Evolutionary conservation across 2,888 invertebrate species (phyloP).

Genomic region (Agelastica alni): DNA sequence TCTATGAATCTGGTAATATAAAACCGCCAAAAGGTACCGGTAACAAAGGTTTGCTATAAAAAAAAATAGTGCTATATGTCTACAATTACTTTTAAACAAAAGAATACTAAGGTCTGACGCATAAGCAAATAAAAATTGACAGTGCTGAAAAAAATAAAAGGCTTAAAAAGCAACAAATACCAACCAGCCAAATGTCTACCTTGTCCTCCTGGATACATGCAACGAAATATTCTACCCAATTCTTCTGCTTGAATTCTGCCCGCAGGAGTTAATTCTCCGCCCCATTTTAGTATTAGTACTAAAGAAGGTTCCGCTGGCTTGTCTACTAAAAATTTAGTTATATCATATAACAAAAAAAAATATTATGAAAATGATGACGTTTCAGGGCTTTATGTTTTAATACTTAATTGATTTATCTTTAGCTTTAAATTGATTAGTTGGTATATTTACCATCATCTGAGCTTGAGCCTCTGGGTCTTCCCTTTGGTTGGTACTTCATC

Average conservation of each 20-base stretch:
- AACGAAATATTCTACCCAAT: conserved; percentile 95
- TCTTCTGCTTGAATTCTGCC: conserved; percentile 98
- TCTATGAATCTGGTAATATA: too few species aligned
- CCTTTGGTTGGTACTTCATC: conserved; percentile 98
- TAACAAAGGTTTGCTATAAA: too few species aligned
- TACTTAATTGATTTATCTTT: too few species aligned
- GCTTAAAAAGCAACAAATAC: conserved; percentile 55
- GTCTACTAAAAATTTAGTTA: conserved; percentile 71
- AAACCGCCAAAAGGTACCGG: too few species aligned
- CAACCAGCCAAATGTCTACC: conserved; percentile 80
- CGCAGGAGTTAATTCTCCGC: conserved; percentile 97
- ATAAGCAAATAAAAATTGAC: conserved; percentile 31
- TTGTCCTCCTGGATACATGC: conserved; percentile 99
- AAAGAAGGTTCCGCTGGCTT: conserved; percentile 89
- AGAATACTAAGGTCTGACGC: too few species aligned
- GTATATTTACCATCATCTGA: conserved; percentile 87
- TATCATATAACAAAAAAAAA: too few species aligned
- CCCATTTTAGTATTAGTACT: conserved; percentile 98
- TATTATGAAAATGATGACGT: too few species aligned
- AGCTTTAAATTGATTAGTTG: conserved; percentile 42
- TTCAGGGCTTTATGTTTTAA: too few species aligned
- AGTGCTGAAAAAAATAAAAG: conserved; percentile 39
- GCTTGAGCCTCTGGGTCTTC: conserved; percentile 87
- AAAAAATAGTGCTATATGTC: too few species aligned
- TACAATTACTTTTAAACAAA: too few species aligned